A percentile compares a stretch with the other conserved stretches of the same genome.
Conservation (phyloP, 2,113 vertebrate genomes). For the Meriones unguiculatus region DNA sequence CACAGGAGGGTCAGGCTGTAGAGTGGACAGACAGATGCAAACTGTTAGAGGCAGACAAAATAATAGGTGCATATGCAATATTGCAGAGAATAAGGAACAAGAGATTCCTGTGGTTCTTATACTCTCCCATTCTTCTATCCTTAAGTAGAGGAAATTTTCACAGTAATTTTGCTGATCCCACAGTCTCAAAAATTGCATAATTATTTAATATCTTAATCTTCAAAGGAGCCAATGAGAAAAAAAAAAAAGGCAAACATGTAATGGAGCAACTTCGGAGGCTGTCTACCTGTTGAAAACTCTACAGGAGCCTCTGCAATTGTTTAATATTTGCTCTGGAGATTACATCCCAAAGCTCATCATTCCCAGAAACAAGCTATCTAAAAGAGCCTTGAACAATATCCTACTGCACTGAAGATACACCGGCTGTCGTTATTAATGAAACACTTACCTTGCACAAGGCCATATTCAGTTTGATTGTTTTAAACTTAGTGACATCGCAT, state of each 20-base stretch:
- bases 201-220: not conserved
- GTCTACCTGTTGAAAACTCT: not conserved
- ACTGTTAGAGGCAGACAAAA: not conserved
- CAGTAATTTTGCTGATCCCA: not conserved
- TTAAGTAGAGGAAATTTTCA: not conserved
- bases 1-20: fast-evolving
- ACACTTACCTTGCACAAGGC: not conserved
- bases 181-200: not conserved
- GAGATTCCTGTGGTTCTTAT: fast-evolving
- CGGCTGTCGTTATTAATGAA: not conserved
- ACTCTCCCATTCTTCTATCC: fast-evolving
- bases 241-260: not conserved
- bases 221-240: not conserved
- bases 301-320: not conserved
- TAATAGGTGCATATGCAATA: fast-evolving
- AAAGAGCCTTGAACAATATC: not conserved
- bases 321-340: constrained; percentile 11
- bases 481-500: not conserved
- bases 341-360: not conserved
- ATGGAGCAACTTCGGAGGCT: not conserved
- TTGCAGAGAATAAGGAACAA: not conserved
- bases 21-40: fast-evolving
- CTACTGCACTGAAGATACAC: not conserved
- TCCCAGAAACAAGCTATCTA: not conserved
- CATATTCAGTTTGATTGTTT: not conserved